These are phyloP conservation scores for Podilymbus podiceps DNA, from an alignment of 2,113 vertebrate genomes.

Conservation along the genomic window DNA sequence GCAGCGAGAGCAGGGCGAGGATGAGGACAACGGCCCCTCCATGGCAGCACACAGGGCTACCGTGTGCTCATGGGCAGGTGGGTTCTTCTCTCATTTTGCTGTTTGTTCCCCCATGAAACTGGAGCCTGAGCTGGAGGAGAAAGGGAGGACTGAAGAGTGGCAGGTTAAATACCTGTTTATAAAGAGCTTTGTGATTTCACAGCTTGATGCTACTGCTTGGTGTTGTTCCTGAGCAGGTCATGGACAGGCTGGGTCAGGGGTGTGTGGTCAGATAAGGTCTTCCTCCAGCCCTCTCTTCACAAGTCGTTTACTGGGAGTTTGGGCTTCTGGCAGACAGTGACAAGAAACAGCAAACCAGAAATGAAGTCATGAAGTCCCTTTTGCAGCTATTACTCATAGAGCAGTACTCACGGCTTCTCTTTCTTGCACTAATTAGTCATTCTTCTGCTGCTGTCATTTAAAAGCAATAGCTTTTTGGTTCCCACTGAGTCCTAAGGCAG, in stretches of 20 bases:
- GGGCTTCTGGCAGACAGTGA: not conserved
- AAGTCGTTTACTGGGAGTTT: not conserved
- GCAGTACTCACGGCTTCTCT: not conserved
- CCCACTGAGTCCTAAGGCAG: not conserved
- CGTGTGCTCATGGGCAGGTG: fast-evolving
- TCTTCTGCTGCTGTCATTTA: not conserved
- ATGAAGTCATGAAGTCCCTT: not conserved
- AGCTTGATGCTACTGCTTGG: not conserved
- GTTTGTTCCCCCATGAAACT: not conserved
- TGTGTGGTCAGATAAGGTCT: not conserved
- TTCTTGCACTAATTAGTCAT: not conserved
- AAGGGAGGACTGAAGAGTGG: not conserved
- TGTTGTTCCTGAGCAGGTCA: not conserved
- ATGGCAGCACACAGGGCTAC: not conserved
- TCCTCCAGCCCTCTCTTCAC: not conserved
- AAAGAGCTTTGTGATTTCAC: not conserved
- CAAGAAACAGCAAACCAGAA: not conserved
- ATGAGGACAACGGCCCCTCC: not conserved
- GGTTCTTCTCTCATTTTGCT: not conserved
- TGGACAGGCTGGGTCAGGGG: not conserved
- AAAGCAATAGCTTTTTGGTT: not conserved
- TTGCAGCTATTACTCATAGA: not conserved
- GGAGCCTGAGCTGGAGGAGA: not conserved
- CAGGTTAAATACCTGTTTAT: not conserved
- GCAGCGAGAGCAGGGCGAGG: not conserved